Conservation (phyloP, 2,797 vertebrate genomes). For the Hylomyscus alleni region DNA sequence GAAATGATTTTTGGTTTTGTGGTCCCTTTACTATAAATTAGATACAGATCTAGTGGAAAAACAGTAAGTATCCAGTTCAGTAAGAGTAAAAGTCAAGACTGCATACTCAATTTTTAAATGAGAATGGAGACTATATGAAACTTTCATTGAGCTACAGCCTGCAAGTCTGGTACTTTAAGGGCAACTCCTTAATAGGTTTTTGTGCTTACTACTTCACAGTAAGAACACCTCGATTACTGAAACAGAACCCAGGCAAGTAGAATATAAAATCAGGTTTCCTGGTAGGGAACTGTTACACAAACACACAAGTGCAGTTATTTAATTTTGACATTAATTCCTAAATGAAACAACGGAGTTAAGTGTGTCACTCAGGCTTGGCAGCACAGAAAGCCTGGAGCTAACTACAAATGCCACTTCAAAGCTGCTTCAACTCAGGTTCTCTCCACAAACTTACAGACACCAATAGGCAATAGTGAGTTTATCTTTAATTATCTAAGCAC, state of each 20-base stretch:
- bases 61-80: conserved; percentile 87
- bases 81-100: conserved; percentile 86
- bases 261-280: conserved; percentile 77
- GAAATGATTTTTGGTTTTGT: conserved; percentile 89
- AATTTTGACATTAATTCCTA: conserved; percentile 73
- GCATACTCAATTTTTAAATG: conserved; percentile 86
- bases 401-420: conserved; percentile 71
- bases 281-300: conserved; percentile 74
- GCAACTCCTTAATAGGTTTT: conserved; percentile 85
- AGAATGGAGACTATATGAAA: conserved; percentile 85
- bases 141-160: conserved; percentile 78
- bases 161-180: conserved; percentile 83
- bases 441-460: conserved; percentile 25
- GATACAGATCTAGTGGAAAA: conserved; percentile 88
- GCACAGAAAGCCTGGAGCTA: conserved; percentile 31
- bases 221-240: conserved; percentile 85
- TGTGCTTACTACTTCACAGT: conserved; percentile 85
- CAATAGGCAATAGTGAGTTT: conserved; percentile 52
- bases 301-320: conserved; percentile 76
- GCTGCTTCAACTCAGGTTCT: conserved; percentile 55
- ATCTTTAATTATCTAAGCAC: conserved; percentile 67
- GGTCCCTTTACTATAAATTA: conserved; percentile 88
- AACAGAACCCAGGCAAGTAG: conserved; percentile 81
- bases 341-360: conserved; percentile 60
- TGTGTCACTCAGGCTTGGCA: conserved; percentile 62